Conservation (phyloP, 2,888 invertebrate species). For the Resseliella maxima region DNA sequence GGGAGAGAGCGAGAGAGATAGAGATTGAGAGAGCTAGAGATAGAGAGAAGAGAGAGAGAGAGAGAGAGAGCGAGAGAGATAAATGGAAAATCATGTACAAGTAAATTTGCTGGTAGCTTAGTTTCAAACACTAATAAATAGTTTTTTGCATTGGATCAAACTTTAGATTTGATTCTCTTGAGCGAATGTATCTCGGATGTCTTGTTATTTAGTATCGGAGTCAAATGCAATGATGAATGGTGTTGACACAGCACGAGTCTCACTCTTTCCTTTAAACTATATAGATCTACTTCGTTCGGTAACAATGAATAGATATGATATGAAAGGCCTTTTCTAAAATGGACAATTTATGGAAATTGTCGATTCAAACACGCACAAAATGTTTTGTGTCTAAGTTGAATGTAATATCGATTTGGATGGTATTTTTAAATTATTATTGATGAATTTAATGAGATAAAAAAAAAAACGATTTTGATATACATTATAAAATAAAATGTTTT, state of each 20-base stretch:
- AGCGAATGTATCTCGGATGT: background rate
- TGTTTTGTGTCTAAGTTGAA: background rate
- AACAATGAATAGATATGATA: background rate
- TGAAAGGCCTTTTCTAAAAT: background rate
- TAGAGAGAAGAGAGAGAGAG: too few relatives aligned
- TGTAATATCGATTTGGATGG: background rate
- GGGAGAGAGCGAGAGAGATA: too few relatives aligned
- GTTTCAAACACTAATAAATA: slow-evolving; percentile 20
- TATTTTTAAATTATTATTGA: background rate
- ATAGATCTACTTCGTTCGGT: background rate
- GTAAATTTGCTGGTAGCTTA: slow-evolving; percentile 15
- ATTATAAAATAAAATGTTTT: background rate
- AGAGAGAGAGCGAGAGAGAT: too few relatives aligned
- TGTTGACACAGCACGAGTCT: slow-evolving; percentile 10
- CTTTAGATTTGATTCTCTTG: background rate
- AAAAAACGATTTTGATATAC: background rate
- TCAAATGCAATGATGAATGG: background rate
- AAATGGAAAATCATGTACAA: background rate
- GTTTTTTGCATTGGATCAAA: background rate
- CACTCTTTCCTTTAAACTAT: background rate
- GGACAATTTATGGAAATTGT: background rate
- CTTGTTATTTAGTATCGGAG: background rate
- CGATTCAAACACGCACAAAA: background rate
- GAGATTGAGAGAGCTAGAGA: too few relatives aligned
- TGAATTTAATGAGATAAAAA: background rate